A percentile compares a stretch with the other conserved stretches of the same genome.
These are phyloP conservation scores for Heteronetta atricapilla DNA, from an alignment of 2,113 vertebrate species.

Conservation along the genomic window DNA sequence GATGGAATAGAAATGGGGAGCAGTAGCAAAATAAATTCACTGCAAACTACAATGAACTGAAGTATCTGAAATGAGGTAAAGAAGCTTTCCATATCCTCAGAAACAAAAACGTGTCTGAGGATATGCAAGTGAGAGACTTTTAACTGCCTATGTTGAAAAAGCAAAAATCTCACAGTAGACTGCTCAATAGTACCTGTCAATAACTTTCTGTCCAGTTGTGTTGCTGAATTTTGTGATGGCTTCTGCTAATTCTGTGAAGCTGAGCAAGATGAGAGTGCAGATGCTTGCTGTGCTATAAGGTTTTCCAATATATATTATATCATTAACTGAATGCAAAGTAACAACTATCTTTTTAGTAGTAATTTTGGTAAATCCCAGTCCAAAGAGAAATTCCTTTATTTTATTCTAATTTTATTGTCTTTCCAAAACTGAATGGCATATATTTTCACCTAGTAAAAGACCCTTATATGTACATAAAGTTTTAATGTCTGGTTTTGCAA, in stretches of 20 bases:
- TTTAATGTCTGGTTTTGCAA: neutral
- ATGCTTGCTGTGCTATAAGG: neutral
- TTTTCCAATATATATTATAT: neutral
- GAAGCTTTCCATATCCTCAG: neutral
- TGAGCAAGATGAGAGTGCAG: neutral
- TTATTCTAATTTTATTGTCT: neutral
- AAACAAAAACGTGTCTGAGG: neutral
- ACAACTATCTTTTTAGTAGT: neutral
- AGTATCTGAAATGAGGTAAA: neutral
- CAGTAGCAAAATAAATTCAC: neutral
- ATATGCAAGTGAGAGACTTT: neutral
- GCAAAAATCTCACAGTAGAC: neutral
- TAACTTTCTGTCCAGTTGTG: neutral
- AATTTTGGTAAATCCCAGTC: neutral
- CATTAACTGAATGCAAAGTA: neutral
- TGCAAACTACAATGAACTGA: rapidly evolving
- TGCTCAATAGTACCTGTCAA: neutral
- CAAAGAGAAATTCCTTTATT: neutral
- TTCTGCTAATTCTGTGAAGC: neutral
- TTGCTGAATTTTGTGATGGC: neutral
- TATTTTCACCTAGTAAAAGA: neutral
- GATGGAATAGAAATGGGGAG: neutral
- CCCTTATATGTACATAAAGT: rapidly evolving
- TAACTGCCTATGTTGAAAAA: neutral
- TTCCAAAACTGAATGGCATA: neutral